Conservation (phyloP, 2,888 invertebrate species). For the Shargacucullia verbasci region DNA sequence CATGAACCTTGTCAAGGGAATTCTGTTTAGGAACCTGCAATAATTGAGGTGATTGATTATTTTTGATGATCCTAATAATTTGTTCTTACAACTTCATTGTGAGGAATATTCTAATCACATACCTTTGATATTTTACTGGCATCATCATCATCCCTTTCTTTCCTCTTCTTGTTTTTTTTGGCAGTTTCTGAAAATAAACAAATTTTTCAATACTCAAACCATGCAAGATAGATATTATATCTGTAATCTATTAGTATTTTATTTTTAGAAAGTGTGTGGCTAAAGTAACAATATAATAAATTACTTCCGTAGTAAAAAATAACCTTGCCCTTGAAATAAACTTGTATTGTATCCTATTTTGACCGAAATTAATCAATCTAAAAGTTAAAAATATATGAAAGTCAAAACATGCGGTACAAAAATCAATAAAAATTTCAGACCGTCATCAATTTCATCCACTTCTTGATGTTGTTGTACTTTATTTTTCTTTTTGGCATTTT, state of each 20-base stretch:
- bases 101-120: background rate
- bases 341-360: too few relatives aligned
- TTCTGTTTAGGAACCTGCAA: conserved; percentile 72
- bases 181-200: conserved; percentile 40
- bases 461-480: conserved; percentile 11
- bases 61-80: background rate
- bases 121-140: conserved; percentile 68
- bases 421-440: conserved; percentile 5
- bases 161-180: conserved; percentile 73
- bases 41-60: conserved; percentile 1
- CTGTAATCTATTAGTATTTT: background rate
- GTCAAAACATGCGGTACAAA: background rate
- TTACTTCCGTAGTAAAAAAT: too few relatives aligned
- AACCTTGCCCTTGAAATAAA: too few relatives aligned
- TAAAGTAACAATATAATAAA: too few relatives aligned
- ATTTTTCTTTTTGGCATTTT: conserved; percentile 37
- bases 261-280: too few relatives aligned
- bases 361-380: background rate
- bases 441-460: conserved; percentile 23
- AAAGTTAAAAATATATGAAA: background rate
- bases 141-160: conserved; percentile 73
- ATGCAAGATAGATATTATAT: background rate
- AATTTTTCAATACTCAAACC: background rate
- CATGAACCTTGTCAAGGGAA: conserved; percentile 69
- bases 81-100: background rate